Evolutionary conservation across 2,888 invertebrate genomes (phyloP).

Genomic region (Netelia inedita): DNA sequence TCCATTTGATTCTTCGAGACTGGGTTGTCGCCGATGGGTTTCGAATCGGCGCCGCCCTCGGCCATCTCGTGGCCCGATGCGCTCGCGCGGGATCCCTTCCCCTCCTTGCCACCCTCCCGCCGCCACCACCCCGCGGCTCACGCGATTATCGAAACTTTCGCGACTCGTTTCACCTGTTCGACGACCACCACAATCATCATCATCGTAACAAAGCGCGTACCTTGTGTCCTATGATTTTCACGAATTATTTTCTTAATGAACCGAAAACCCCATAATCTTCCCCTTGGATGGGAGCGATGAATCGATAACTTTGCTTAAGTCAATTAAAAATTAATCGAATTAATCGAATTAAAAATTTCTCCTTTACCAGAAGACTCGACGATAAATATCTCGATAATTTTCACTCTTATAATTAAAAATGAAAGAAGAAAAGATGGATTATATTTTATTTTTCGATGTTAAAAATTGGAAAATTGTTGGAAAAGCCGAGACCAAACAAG

Average conservation of each 20-base stretch:
- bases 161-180: conserved; percentile 66
- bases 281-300: background rate
- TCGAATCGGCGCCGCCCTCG: conserved; percentile 78
- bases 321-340: background rate
- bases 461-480: background rate
- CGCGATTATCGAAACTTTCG: conserved; percentile 65
- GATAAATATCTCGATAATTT: background rate
- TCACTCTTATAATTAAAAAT: too few relatives aligned
- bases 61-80: conserved; percentile 75
- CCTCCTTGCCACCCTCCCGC: background rate
- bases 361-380: background rate
- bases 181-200: conserved; percentile 23
- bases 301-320: background rate
- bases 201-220: conserved; percentile 16
- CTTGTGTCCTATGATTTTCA: background rate
- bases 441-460: background rate
- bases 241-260: background rate
- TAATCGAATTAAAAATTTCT: background rate
- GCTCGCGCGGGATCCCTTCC: conserved; percentile 21
- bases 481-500: background rate
- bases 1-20: conserved; percentile 81
- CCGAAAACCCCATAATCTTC: background rate
- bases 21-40: conserved; percentile 80
- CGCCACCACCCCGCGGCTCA: conserved; percentile 25
- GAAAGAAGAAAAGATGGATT: background rate